Percentiles rank a stretch among this genome's conserved stretches.
These are phyloP conservation scores for Hipparchia sbordonii DNA, from an alignment of 2,888 invertebrate genomes.

Conservation along the genomic window DNA sequence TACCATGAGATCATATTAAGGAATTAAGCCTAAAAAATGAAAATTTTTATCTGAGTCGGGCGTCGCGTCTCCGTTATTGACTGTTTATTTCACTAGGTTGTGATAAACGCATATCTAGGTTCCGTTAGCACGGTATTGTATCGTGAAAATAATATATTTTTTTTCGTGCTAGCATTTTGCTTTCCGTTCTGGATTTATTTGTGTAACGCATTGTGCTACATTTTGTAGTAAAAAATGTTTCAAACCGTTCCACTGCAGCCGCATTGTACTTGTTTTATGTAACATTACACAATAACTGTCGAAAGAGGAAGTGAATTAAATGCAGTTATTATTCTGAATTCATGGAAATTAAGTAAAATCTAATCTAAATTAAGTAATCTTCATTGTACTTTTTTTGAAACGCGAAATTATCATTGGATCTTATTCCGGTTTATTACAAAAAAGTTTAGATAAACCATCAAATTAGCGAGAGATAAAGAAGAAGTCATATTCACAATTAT, in stretches of 20 bases:
- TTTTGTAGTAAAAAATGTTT: background rate
- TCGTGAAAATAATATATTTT: slow-evolving; percentile 7
- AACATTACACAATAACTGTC: background rate
- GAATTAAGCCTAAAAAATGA: no score
- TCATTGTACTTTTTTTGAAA: background rate
- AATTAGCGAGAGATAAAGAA: no score
- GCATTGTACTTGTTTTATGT: slow-evolving; percentile 4
- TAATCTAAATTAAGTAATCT: no score
- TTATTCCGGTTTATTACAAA: no score
- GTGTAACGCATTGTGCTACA: no score
- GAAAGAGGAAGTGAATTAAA: background rate
- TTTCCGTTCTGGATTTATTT: background rate
- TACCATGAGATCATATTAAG: no score
- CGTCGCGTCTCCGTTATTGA: no score
- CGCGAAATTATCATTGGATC: background rate
- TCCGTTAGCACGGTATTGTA: background rate
- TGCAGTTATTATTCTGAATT: background rate
- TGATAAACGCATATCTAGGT: no score
- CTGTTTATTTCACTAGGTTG: background rate
- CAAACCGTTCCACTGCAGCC: background rate
- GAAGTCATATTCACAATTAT: no score
- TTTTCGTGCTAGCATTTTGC: slow-evolving; percentile 1
- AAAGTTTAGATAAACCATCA: no score
- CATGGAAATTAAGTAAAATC: background rate
- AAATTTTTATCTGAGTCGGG: no score